Percentiles rank a stretch among this genome's conserved stretches.
phyloP scores from a whole-genome alignment of 23 tunicate species.

The Trididemnum clinides region DNA sequence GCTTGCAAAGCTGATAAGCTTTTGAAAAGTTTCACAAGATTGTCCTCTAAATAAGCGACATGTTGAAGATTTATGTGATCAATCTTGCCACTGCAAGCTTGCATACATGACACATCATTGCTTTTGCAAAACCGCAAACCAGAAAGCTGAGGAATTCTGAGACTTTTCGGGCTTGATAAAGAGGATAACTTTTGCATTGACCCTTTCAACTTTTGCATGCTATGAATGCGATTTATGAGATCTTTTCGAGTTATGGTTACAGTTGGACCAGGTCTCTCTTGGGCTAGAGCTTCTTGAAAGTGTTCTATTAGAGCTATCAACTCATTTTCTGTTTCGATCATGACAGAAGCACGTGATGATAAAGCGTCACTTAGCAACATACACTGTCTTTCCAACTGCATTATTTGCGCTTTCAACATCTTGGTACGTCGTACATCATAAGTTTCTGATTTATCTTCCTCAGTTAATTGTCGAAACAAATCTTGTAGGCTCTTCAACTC shows the following conservation, averaged over 20 bases:
- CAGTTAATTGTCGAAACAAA: conserved; percentile 55
- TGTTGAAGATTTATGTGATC: conserved; percentile 57
- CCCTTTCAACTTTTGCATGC: conserved; percentile 59
- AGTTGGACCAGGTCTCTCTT: conserved; percentile 44
- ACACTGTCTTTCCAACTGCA: conserved; percentile 91
- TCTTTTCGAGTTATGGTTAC: conserved; percentile 49
- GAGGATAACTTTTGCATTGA: conserved; percentile 51
- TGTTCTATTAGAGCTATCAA: conserved; percentile 26
- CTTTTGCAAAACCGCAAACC: conserved; percentile 38
- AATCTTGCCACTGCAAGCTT: conserved; percentile 39
- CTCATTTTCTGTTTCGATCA: conserved; percentile 68
- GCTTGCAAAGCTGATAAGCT: conserved; percentile 26
- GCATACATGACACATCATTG: conserved; percentile 50
- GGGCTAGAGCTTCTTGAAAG: conserved; percentile 53
- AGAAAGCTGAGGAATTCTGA: conserved; percentile 54
- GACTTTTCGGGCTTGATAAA: conserved; percentile 25
- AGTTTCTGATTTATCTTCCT: conserved; percentile 60
- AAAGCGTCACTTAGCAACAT: conserved; percentile 70
- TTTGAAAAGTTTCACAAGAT: conserved; percentile 30
- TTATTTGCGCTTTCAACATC: conserved; percentile 75
- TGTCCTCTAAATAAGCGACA: conserved; percentile 62
- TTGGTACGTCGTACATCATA: conserved; percentile 66
- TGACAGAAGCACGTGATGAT: conserved; percentile 44
- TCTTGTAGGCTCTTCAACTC: conserved; percentile 40
- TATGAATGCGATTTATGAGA: conserved; percentile 36